These are phyloP conservation scores for Bradypodion ventrale DNA, from an alignment of 2,797 vertebrate genomes.

Conservation along the genomic window DNA sequence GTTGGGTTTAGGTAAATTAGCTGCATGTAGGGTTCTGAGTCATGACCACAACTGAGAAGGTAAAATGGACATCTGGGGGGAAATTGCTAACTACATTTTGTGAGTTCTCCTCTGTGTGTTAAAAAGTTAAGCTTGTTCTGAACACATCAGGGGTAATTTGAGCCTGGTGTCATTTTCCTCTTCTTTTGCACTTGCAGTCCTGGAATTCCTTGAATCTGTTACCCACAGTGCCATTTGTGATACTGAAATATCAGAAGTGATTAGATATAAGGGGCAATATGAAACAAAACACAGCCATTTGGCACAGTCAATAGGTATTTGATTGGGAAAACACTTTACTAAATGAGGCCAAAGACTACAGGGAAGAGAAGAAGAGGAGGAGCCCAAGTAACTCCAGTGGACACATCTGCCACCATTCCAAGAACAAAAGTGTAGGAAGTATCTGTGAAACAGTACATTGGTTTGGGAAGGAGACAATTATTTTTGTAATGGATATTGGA, in stretches of 20 bases:
- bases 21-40: not conserved
- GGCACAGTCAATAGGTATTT: not conserved
- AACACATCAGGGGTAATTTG: not conserved
- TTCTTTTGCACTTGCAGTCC: not conserved
- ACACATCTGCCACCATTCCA: no score
- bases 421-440: not conserved
- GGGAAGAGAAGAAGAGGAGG: not conserved
- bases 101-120: no score
- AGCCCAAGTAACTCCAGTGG: not conserved
- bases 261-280: not conserved
- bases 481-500: not conserved
- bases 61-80: no score
- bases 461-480: not conserved
- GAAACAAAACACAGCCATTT: not conserved
- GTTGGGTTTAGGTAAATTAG: not conserved
- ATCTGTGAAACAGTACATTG: not conserved
- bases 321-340: not conserved
- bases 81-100: not conserved
- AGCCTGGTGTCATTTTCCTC: not conserved
- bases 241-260: not conserved
- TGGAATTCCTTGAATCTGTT: not conserved
- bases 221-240: not conserved
- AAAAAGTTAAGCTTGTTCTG: not conserved
- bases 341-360: not conserved
- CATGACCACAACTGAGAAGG: not conserved